Base-by-base conservation (phyloP, 2,797 vertebrate species). In the Oceanodroma leucorhoa region DNA sequence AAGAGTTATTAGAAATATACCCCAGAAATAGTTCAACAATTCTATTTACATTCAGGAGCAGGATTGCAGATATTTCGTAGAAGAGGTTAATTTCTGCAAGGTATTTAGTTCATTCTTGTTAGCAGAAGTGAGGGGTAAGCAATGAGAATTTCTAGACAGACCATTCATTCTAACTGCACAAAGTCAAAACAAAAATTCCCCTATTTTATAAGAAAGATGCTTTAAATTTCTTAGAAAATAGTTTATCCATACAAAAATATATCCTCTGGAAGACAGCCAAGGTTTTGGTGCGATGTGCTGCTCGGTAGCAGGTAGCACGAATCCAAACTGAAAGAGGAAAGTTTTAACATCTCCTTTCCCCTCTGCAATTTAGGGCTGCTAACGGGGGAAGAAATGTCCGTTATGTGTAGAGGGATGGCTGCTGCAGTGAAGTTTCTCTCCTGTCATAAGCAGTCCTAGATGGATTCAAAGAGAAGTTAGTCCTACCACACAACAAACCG, bases 381-480 rank as follows among this genome's bases (percentile, higher is more conserved):
- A 7, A 38, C 70, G 14, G 5, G 7, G 30, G 34, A 57, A 40
- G 18, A 60, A 80, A 75, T 20, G 2, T 12, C 15, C 40, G 23
- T 40, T 61, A 5, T 10, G 7, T 34, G 32, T 18, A 40, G 27
- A 43, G 10, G n/a, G 30, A 30, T 24, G 32, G 16, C 27, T 51
- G 30, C 36, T 41, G 20, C 27, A 46, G 10, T 30, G 11, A 50
- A 53, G 72, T 94, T 94, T 87, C 66, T 84, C 83, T 94, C 53
- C 77, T 94, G 46, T 70, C 65, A 93, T 73, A 69, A 64, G 21
- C 1, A 21, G 9, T 57, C 36, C 60, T 46, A 50, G 51, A 87
- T 26, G 21, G 96, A 90, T 60, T 96, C 1, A 57, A 94, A 72
- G 36, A 77, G 38, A 83, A 79, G 95, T 76, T n/a, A 67, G 41